phyloP scores from a whole-genome alignment of 2,113 vertebrate genomes.

The Bos javanicus region DNA sequence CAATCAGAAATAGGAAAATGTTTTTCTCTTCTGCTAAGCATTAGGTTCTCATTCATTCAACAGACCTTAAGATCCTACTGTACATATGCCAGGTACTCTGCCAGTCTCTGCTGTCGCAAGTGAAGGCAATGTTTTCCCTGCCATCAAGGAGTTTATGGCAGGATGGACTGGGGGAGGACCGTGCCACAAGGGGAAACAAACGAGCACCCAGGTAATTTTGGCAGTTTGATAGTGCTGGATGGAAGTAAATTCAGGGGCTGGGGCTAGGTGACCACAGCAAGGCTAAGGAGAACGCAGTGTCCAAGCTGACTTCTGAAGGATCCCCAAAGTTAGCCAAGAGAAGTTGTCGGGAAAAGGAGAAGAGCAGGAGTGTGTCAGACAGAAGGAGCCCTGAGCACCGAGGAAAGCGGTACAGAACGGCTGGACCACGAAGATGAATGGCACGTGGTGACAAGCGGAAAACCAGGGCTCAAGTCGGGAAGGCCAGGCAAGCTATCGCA shows the following conservation, averaged over 20 bases:
- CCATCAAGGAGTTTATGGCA: not conserved
- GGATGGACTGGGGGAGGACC: not conserved
- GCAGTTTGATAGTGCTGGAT: not conserved
- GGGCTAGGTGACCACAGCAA: not conserved
- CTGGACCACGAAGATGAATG: not conserved
- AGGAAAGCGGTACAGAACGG: not conserved
- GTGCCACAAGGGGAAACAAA: not conserved
- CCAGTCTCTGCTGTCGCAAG: not conserved
- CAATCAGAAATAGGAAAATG: not conserved
- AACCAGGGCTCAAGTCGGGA: not conserved
- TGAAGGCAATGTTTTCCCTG: not conserved
- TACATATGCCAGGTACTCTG: not conserved
- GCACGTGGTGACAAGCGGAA: not conserved
- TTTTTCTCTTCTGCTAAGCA: not conserved
- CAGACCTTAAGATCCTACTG: not conserved
- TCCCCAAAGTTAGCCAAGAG: not conserved
- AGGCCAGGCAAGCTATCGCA: not conserved
- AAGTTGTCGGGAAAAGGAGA: not conserved
- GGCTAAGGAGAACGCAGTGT: not conserved
- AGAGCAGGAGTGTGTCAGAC: not conserved
- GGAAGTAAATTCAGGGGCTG: not conserved
- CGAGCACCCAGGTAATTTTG: not conserved
- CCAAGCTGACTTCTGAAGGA: not conserved
- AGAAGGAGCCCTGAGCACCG: not conserved
- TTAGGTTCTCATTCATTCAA: not conserved